These are phyloP conservation scores for Dynastes tityus DNA, from an alignment of 2,888 invertebrate genomes.

Conservation along the genomic window DNA sequence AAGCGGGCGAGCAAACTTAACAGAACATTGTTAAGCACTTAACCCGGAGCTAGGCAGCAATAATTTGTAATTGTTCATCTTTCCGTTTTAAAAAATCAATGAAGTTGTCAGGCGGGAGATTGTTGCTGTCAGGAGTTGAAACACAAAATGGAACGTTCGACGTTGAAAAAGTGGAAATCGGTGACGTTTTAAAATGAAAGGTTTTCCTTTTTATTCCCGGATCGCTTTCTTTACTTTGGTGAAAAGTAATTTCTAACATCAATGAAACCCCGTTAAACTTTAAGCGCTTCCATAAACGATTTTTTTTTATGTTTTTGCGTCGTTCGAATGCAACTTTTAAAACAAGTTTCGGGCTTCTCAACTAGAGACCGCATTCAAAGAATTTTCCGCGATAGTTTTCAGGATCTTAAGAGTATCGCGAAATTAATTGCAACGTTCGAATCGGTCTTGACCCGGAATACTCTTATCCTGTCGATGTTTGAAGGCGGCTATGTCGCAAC, in stretches of 20 bases:
- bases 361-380: background rate
- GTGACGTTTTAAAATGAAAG: constrained; percentile 23
- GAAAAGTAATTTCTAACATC: constrained; percentile 38
- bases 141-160: background rate
- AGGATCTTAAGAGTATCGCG: constrained; percentile 4
- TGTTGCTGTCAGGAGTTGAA: background rate
- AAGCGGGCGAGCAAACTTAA: background rate
- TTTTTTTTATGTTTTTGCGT: constrained; percentile 24
- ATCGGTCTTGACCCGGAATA: constrained; percentile 23
- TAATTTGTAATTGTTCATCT: background rate
- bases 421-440: constrained; percentile 37
- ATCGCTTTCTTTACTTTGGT: constrained; percentile 15
- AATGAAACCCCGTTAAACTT: constrained; percentile 35
- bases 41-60: background rate
- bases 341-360: constrained; percentile 32
- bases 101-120: background rate
- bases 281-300: constrained; percentile 30
- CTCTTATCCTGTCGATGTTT: constrained; percentile 36
- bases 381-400: constrained; percentile 12
- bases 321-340: background rate
- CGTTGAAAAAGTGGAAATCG: constrained; percentile 24
- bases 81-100: background rate
- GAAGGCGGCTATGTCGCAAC: constrained; percentile 51
- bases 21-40: background rate
- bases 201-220: constrained; percentile 12